Base-by-base conservation (phyloP, 2,888 invertebrate genomes). In the Meiosimyza decipiens region DNA sequence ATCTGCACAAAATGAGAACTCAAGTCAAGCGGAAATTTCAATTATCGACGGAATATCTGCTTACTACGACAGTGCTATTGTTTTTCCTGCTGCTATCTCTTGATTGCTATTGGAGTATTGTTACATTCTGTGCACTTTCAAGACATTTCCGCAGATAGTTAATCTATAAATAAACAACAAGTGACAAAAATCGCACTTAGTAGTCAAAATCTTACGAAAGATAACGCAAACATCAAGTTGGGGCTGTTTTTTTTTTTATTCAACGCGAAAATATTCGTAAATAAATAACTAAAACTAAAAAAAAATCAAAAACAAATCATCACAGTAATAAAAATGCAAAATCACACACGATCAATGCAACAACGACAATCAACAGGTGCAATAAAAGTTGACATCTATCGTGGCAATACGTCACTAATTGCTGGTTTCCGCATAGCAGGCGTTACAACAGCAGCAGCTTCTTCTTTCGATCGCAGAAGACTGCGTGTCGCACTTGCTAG, bases 171-270 rank as follows among this genome's bases (percentile, higher is more conserved):
- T 83, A 83, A 72, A 65, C 72, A 71, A 78, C 73, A 82, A 82
- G 81, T 82, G 82, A 80, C 77, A 83, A 75, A 81, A 78, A 79
- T 81, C 78, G 40, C 40, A 82, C 80, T 83, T 83, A 83, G 82
- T 84, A 71, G 71, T 63, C 18, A 55, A 52, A 67, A 47, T 18
- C 13, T 18, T 51, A 11, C 22, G 59, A 40, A 49, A 28, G 69
- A n/a, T 65, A 66, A 49, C 40, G 62, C 51, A 57, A 67, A 57
- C 51, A 40, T 40, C 51, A 71, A 57, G 50, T 59, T 12, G 40
- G 67, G 70, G 63, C 40, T 57, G 47, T 22, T 28, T 28, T 4
- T 28, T 28, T 28, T 28, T 28, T 28, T n/a, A n/a, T n/a, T n/a
- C n/a, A 28, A 28, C 50, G 52, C 47, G 47, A 15, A 67, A 67